A percentile compares a stretch with the other conserved stretches of the same genome.
Evolutionary conservation across 2,888 invertebrate genomes (phyloP).

Genomic region (Lasioglossum marginatum): DNA sequence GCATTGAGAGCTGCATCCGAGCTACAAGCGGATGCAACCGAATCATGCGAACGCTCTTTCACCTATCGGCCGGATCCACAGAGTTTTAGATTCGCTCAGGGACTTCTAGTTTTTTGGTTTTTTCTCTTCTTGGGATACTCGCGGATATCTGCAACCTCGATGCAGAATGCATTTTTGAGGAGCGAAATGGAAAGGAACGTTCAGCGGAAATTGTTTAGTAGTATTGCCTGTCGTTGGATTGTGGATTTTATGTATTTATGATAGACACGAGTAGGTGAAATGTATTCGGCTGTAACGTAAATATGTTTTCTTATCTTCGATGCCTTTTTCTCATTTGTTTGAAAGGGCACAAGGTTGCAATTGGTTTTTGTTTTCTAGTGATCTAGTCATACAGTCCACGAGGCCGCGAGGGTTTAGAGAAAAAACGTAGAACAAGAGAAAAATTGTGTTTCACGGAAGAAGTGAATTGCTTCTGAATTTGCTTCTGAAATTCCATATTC

Average conservation of each 20-base stretch:
- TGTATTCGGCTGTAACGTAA: not conserved
- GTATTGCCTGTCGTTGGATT: not conserved
- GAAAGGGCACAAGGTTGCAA: not conserved
- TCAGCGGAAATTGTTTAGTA: not conserved
- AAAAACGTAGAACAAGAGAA: too few relatives aligned
- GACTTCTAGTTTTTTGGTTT: not conserved
- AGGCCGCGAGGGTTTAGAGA: too few relatives aligned
- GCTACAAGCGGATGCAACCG: not conserved
- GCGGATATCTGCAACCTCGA: not conserved
- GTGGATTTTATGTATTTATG: not conserved
- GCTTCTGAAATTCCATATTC: not conserved
- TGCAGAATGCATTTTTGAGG: not conserved
- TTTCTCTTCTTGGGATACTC: not conserved
- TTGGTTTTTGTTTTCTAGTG: too few relatives aligned
- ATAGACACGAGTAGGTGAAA: too few relatives aligned
- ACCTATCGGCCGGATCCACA: constrained; percentile 16
- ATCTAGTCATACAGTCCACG: too few relatives aligned
- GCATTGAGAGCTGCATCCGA: constrained; percentile 49
- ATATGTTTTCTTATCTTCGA: not conserved
- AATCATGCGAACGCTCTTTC: not conserved
- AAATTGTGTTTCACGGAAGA: too few relatives aligned
- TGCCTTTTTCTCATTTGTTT: not conserved
- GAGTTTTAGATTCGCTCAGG: constrained; percentile 9
- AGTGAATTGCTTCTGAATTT: not conserved
- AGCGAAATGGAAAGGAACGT: not conserved